Evolutionary conservation across 2,113 vertebrate genomes (phyloP).

Genomic region (Synchiropus splendidus): DNA sequence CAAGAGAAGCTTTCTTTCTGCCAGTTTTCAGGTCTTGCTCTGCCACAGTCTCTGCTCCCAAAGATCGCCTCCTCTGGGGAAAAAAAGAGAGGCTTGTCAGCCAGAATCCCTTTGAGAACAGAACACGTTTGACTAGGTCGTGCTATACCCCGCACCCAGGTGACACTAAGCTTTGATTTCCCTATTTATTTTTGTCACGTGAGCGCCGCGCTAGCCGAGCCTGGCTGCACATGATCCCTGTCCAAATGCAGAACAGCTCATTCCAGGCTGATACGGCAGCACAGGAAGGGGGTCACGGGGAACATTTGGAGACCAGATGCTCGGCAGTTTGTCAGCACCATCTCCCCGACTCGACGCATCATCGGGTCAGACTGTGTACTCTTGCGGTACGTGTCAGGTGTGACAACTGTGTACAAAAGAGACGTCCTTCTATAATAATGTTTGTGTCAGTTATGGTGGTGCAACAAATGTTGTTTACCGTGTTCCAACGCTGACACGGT

Average conservation of each 20-base stretch:
- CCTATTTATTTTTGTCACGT: conserved; percentile 71
- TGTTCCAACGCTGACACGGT: conserved; percentile 5
- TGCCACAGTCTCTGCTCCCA: too few relatives aligned
- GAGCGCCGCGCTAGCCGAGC: conserved; percentile 27
- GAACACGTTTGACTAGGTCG: conserved; percentile 34
- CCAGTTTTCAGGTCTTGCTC: too few relatives aligned
- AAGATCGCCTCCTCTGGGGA: neutral
- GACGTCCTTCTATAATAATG: conserved; percentile 46
- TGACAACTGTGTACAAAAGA: conserved; percentile 43
- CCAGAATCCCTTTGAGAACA: conserved; percentile 38
- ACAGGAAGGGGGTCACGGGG: conserved; percentile 45
- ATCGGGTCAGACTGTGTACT: conserved; percentile 43
- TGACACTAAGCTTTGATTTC: conserved; percentile 50
- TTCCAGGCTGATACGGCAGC: conserved; percentile 46
- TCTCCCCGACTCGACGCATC: conserved; percentile 42
- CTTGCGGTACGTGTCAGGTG: conserved; percentile 40
- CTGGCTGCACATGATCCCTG: conserved; percentile 42
- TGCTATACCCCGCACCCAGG: conserved; percentile 6
- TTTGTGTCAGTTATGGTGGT: conserved; percentile 39
- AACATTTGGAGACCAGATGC: conserved; percentile 74
- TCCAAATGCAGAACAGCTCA: conserved; percentile 56
- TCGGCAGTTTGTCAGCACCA: conserved; percentile 48
- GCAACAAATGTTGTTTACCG: conserved; percentile 22
- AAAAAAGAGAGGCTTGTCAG: conserved; percentile 47
- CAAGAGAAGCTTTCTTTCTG: too few relatives aligned